A percentile compares a stretch with the other conserved stretches of the same genome.
Evolutionary conservation across 2,113 vertebrate species (phyloP).

Genomic region (Microcebus griseorufus): DNA sequence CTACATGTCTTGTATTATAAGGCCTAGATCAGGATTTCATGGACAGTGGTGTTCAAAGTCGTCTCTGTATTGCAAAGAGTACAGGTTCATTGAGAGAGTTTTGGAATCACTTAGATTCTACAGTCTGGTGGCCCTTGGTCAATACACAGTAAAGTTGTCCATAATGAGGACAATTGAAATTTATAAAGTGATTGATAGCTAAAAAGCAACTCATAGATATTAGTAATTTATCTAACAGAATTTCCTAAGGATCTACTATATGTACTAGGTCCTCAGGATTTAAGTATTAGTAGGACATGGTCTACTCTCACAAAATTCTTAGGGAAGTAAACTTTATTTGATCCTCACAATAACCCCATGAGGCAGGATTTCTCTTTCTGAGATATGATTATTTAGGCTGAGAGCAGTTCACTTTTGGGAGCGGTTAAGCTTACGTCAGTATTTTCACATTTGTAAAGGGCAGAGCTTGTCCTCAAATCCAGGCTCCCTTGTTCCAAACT

Average conservation of each 20-base stretch:
- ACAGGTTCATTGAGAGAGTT: neutral
- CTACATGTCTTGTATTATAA: neutral
- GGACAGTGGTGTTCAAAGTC: neutral
- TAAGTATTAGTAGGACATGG: neutral
- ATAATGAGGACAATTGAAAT: neutral
- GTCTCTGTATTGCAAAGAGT: neutral
- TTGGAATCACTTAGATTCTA: conserved; percentile 6
- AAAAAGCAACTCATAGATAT: neutral
- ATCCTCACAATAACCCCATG: neutral
- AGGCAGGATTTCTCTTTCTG: conserved; percentile 26
- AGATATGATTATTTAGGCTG: neutral
- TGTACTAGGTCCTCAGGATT: neutral
- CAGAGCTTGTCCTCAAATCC: neutral
- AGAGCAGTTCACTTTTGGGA: neutral
- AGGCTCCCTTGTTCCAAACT: neutral
- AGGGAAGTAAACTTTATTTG: neutral
- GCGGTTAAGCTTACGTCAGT: neutral
- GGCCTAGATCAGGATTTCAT: neutral
- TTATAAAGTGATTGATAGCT: neutral
- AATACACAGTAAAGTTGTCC: neutral
- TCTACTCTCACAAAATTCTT: neutral
- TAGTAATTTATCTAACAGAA: neutral
- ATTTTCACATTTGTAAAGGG: neutral
- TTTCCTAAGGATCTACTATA: neutral
- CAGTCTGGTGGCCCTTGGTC: neutral